phyloP scores from a whole-genome alignment of 2,888 invertebrate species.

The Saturnia pavonia region DNA sequence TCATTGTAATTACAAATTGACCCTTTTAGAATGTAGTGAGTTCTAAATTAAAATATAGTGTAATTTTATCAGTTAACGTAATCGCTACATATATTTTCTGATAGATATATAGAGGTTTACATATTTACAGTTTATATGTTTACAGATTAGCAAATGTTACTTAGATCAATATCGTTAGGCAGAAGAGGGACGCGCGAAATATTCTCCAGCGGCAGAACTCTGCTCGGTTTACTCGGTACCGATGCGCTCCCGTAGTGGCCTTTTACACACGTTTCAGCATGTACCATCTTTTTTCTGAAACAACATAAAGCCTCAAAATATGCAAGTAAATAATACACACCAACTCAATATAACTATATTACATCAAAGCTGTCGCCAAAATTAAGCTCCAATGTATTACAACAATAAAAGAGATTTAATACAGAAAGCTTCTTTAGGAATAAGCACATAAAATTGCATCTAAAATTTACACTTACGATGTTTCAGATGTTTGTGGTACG shows the following conservation, averaged over 20 bases:
- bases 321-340: not conserved
- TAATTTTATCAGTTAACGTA: not conserved
- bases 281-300: slow-evolving; percentile 57
- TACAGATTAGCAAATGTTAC: slow-evolving; percentile 33
- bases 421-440: not conserved
- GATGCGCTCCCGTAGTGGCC: slow-evolving; percentile 46
- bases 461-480: slow-evolving; percentile 40
- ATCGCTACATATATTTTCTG: too few relatives aligned
- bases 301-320: not conserved
- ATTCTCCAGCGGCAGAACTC: slow-evolving; percentile 28
- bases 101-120: too few relatives aligned
- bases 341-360: not conserved
- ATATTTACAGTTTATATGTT: not conserved
- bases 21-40: not conserved
- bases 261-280: slow-evolving; percentile 61
- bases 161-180: slow-evolving; percentile 53
- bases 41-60: not conserved
- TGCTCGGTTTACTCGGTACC: slow-evolving; percentile 24
- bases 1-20: not conserved
- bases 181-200: slow-evolving; percentile 54
- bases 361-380: not conserved
- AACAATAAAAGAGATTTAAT: too few relatives aligned
- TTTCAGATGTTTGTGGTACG: slow-evolving; percentile 41
- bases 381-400: not conserved
- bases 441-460: not conserved